These are phyloP conservation scores for Anodontia alba DNA, from an alignment of 2,888 invertebrate species.

Conservation along the genomic window DNA sequence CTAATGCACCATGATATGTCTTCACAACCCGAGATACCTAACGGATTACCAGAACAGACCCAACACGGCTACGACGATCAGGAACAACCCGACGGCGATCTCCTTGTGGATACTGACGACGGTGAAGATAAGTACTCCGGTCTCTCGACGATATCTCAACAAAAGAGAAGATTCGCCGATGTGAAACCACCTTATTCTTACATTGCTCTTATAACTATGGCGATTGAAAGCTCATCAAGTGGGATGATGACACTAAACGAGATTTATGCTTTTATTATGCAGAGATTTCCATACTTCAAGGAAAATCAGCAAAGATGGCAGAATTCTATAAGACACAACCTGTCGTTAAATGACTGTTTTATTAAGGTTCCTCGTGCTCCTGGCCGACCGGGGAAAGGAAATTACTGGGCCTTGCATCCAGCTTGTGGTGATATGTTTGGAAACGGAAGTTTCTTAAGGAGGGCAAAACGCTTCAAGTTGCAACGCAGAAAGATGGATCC, in stretches of 20 bases:
- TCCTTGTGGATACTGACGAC: conserved; percentile 50
- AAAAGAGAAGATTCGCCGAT: conserved; percentile 87
- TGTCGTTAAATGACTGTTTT: conserved; percentile 98
- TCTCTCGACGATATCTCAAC: conserved; percentile 80
- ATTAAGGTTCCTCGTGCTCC: conserved; percentile 90
- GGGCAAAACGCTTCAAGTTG: conserved; percentile 83
- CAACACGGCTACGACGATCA: conserved; percentile 38
- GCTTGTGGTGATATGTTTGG: conserved; percentile 84
- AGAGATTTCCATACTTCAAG: conserved; percentile 93
- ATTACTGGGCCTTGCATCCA: conserved; percentile 84
- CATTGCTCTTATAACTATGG: conserved; percentile 99
- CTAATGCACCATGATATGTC: conserved; percentile 54
- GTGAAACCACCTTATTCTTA: conserved; percentile 99
- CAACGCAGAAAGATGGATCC: conserved; percentile 58
- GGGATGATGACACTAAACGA: conserved; percentile 96
- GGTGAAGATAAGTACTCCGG: conserved; percentile 60
- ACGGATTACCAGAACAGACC: neutral
- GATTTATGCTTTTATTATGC: conserved; percentile 95
- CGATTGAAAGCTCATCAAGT: conserved; percentile 98
- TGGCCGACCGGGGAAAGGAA: conserved; percentile 84
- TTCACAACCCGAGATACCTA: conserved; percentile 17
- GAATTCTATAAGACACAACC: conserved; percentile 91
- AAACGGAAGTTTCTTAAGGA: conserved; percentile 83
- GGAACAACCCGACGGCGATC: conserved; percentile 45
- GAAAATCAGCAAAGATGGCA: conserved; percentile 91